phyloP scores from a whole-genome alignment of 2,797 vertebrate genomes.

The Dallia pectoralis region DNA sequence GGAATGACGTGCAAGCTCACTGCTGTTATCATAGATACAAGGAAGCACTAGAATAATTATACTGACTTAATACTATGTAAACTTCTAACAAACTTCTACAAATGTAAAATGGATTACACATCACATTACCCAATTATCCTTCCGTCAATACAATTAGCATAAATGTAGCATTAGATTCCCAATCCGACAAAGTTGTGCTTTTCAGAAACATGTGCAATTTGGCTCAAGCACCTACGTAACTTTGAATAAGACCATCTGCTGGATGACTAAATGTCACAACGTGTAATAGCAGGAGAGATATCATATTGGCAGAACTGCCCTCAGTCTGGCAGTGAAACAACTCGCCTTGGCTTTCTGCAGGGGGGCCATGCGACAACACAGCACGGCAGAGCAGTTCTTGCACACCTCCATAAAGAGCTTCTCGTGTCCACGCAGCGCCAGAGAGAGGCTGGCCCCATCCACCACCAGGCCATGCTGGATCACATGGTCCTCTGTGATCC shows the following conservation, averaged over 20 bases:
- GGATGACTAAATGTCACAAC: too few species aligned
- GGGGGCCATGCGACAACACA: slow-evolving; percentile 97
- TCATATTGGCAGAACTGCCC: too few species aligned
- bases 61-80: not conserved
- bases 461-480: slow-evolving; percentile 96
- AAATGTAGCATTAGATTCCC: too few species aligned
- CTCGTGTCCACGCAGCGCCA: slow-evolving; percentile 93
- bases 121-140: too few species aligned
- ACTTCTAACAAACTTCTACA: too few species aligned
- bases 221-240: too few species aligned
- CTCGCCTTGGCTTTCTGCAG: slow-evolving; percentile 96
- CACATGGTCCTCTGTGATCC: slow-evolving; percentile 94
- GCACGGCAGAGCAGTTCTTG: slow-evolving; percentile 91
- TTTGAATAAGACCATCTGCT: too few species aligned
- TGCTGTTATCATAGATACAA: not conserved
- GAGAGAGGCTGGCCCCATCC: slow-evolving; percentile 93
- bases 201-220: too few species aligned
- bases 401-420: slow-evolving; percentile 98
- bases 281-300: not conserved
- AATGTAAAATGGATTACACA: too few species aligned
- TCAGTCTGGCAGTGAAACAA: not conserved
- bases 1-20: not conserved
- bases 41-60: not conserved
- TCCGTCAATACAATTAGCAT: too few species aligned
- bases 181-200: too few species aligned